phyloP scores from a whole-genome alignment of 2,797 vertebrate genomes.

The Oreortyx pictus region DNA sequence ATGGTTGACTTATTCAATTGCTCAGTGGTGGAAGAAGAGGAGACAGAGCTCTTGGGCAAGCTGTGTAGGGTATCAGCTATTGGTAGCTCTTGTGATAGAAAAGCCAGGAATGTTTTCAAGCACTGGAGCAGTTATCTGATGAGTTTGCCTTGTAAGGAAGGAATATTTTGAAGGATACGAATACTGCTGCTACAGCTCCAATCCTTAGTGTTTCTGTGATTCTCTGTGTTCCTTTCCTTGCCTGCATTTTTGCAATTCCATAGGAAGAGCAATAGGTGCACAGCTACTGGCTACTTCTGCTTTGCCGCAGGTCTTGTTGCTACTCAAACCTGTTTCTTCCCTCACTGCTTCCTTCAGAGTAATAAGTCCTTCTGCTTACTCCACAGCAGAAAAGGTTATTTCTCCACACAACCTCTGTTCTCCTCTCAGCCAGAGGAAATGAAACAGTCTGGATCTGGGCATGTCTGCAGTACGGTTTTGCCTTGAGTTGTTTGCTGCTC shows the following conservation, averaged over 20 bases:
- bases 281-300: not conserved
- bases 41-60: not conserved
- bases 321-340: not conserved
- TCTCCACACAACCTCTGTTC: not conserved
- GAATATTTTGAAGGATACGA: not conserved
- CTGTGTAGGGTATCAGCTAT: not conserved
- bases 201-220: not conserved
- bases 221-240: not conserved
- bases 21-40: not conserved
- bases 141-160: not conserved
- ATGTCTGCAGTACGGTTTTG: not conserved
- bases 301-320: not conserved
- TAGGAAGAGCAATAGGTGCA: not conserved
- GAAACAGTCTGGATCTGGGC: not conserved
- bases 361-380: not conserved
- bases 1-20: fast-evolving
- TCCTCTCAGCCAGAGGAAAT: not conserved
- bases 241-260: fast-evolving
- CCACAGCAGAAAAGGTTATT: not conserved
- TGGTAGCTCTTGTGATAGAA: not conserved
- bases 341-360: not conserved
- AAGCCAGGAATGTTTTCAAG: not conserved
- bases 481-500: slow-evolving; percentile 20
- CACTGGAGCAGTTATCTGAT: not conserved
- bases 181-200: not conserved